A percentile compares a stretch with the other conserved stretches of the same genome.
Conservation (phyloP, 2,888 invertebrate species). For the Sympetrum striolatum region DNA sequence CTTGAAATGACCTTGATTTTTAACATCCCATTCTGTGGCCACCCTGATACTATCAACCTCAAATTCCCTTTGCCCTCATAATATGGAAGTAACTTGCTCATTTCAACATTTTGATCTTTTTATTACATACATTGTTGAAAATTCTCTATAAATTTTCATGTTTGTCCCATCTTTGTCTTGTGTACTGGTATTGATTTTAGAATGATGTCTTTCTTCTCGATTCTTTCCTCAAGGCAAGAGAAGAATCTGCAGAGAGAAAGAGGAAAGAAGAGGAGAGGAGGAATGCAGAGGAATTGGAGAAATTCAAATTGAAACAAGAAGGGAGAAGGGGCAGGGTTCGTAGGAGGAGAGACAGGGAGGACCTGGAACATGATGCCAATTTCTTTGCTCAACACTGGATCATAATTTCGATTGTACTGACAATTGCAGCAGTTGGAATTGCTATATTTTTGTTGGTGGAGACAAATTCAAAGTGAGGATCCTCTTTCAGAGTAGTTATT, state of each 20-base stretch:
- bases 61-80: no score
- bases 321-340: conserved; percentile 67
- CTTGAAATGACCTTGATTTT: no score
- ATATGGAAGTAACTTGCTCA: no score
- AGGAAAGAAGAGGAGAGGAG: conserved; percentile 70
- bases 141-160: no score
- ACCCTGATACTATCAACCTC: no score
- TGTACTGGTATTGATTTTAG: no score
- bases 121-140: no score
- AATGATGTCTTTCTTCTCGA: neutral
- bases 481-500: no score
- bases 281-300: conserved; percentile 75
- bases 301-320: conserved; percentile 76
- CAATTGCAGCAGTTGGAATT: conserved; percentile 55
- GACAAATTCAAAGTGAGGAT: neutral
- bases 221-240: conserved; percentile 48
- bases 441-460: conserved; percentile 53
- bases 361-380: conserved; percentile 54
- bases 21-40: no score
- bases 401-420: conserved; percentile 54
- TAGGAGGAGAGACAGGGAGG: conserved; percentile 55
- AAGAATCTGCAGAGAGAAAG: conserved; percentile 64
- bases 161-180: no score
- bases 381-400: conserved; percentile 62
- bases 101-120: no score